Percentiles rank a stretch among this genome's conserved stretches.
Evolutionary conservation across 1,140 invertebrate genomes (phyloP).

Genomic region (Leptonema lineaticorne): DNA sequence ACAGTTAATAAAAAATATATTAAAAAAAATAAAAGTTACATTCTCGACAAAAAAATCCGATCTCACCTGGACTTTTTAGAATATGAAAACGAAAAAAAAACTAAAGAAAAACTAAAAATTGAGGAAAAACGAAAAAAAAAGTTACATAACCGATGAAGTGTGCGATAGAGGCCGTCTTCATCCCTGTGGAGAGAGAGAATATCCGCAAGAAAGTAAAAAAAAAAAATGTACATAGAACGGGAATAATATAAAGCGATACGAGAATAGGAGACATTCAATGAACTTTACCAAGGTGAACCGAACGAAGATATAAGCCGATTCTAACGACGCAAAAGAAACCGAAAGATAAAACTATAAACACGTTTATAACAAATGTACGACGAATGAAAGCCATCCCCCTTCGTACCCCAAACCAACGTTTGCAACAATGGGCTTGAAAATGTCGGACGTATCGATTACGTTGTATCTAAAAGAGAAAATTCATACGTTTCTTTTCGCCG

Average conservation of each 20-base stretch:
- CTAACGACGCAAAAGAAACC: slow-evolving; percentile 7
- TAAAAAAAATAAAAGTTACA: too few species aligned
- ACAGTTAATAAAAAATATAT: too few species aligned
- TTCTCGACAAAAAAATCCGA: too few species aligned
- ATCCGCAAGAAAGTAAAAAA: too few species aligned
- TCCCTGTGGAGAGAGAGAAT: not conserved
- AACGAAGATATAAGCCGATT: not conserved
- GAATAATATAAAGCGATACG: too few species aligned
- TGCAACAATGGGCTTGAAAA: not conserved
- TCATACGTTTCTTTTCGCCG: too few species aligned
- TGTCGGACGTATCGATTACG: not conserved
- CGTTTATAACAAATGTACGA: not conserved
- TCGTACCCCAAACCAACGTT: too few species aligned
- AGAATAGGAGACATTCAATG: not conserved
- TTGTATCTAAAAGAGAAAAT: too few species aligned
- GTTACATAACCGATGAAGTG: not conserved
- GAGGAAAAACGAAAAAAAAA: not conserved
- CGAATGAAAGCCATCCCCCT: not conserved
- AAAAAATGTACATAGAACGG: too few species aligned
- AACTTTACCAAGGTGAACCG: not conserved
- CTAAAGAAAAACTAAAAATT: too few species aligned
- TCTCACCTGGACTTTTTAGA: not conserved
- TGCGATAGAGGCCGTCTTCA: not conserved
- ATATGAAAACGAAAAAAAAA: too few species aligned
- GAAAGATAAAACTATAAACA: not conserved